Percentiles rank a stretch among this genome's conserved stretches.
These are phyloP conservation scores for Gambusia affinis DNA, from an alignment of 2,113 vertebrate species.

Conservation along the genomic window DNA sequence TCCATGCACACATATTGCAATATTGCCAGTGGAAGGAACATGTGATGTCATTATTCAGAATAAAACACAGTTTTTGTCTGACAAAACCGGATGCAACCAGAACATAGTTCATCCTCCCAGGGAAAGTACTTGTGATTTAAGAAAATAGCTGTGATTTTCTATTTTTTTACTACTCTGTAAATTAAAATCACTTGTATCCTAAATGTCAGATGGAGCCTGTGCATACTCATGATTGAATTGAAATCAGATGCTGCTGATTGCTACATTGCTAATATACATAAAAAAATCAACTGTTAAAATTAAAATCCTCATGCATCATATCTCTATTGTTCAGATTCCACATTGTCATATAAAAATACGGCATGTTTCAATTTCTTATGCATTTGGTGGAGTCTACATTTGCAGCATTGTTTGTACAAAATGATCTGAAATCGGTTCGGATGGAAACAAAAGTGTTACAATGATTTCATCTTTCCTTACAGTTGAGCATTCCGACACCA, in stretches of 20 bases:
- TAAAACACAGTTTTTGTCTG: background rate
- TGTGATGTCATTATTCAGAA: background rate
- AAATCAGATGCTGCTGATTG: slow-evolving; percentile 44
- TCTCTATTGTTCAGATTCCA: slow-evolving; percentile 27
- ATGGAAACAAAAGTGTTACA: background rate
- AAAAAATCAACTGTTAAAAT: slow-evolving; percentile 8
- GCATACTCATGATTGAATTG: slow-evolving; percentile 23
- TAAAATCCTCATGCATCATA: slow-evolving; percentile 35
- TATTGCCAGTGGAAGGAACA: slow-evolving; percentile 1
- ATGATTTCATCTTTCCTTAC: background rate
- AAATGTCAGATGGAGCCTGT: slow-evolving; percentile 1
- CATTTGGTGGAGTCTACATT: no score
- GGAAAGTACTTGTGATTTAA: slow-evolving; percentile 16
- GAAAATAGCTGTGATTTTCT: slow-evolving; percentile 4
- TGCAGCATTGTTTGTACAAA: no score
- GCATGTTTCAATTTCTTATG: background rate
- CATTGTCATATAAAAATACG: slow-evolving; percentile 6
- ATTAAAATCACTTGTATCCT: slow-evolving; percentile 13
- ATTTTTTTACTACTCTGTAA: background rate
- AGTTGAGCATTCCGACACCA: background rate
- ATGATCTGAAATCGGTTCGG: background rate
- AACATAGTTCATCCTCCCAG: background rate
- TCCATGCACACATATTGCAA: background rate
- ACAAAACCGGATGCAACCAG: slow-evolving; percentile 15
- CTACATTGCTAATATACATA: slow-evolving; percentile 29